Percentiles rank a stretch among this genome's conserved stretches.
These are phyloP conservation scores for Alectura lathami DNA, from an alignment of 2,113 vertebrate species.

Conservation along the genomic window DNA sequence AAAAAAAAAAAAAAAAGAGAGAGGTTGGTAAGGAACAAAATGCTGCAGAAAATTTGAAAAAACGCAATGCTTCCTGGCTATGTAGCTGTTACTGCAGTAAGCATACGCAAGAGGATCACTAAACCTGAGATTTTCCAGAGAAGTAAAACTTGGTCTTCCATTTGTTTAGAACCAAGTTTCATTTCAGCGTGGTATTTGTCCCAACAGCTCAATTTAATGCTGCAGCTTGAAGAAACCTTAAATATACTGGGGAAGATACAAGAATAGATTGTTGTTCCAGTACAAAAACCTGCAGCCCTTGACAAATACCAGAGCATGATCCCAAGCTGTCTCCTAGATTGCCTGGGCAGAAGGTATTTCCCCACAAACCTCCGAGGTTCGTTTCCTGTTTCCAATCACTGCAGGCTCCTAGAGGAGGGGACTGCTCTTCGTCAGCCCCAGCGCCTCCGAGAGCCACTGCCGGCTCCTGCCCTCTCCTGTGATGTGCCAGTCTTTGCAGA, in stretches of 20 bases:
- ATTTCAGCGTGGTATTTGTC: background rate
- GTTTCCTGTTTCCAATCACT: constrained; percentile 60
- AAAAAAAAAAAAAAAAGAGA: background rate
- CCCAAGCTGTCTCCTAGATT: background rate
- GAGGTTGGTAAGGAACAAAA: background rate
- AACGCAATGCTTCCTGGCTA: background rate
- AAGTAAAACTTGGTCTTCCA: background rate
- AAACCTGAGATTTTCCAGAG: background rate
- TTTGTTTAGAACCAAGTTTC: background rate
- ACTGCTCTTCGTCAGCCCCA: constrained; percentile 49
- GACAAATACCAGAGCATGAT: constrained; percentile 52
- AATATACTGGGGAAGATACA: background rate
- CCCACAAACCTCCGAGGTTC: constrained; percentile 17
- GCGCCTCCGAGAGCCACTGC: rapidly evolving
- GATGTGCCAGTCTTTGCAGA: background rate
- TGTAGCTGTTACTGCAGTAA: background rate
- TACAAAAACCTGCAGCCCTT: background rate
- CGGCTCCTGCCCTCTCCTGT: background rate
- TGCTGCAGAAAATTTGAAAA: background rate
- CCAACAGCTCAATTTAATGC: background rate
- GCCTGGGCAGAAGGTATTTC: constrained; percentile 37
- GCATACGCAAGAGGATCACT: background rate
- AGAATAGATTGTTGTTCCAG: background rate
- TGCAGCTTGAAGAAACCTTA: background rate
- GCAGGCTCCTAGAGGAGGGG: background rate